Base-by-base conservation (phyloP, 64 coral and sea anemone species). In the Catalaphyllia jardinei region DNA sequence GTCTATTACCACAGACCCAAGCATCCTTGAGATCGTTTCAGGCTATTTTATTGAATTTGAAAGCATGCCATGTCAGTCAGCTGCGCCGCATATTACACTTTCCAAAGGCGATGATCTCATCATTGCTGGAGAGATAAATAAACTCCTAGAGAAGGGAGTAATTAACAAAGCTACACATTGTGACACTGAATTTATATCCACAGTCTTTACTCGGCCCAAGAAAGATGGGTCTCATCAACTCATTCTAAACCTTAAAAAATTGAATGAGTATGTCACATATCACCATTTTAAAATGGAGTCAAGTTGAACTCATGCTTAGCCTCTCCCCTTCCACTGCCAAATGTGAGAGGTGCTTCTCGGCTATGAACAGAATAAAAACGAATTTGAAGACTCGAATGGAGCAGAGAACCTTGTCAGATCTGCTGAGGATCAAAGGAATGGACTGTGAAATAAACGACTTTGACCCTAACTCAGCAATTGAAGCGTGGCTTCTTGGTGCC, bases 211-310 rank as follows among this genome's bases (percentile, higher is more conserved):
- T 35, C 33, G 33, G 33, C 33, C 33, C 33, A 35, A 57, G 28
- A 80, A 80, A 80, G 78, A 80, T 80, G 55, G 28, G 31, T 2
- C 78, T 57, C 78, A 80, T 80, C 64, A 75, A 19, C 76, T 93
- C 52, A 87, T 92, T 52, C 60, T 86, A 57, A 87, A 87, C 75
- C 62, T 87, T 73, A 87, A 87, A 61, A 87, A 59, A 10, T 49
- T 87, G 5, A 87, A 87, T 46, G 31, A 67, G 50, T 29, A 52
- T 87, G 86, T 87, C 27, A 76, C 42, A 1, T 87, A 87, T 33
- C 54, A 87, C 19, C 86, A 87, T 75, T 87, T 87, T 87, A 87
- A 87, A 75, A 87, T 87, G 33, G 33, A 63, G 86, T 87, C 78
- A n/a, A n/a, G n/a, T n/a, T n/a, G n/a, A n/a, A n/a, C n/a, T n/a